A percentile compares a stretch with the other conserved stretches of the same genome.
Conservation (phyloP, 2,113 vertebrate species). For the Onychorhynchus coronatus region DNA sequence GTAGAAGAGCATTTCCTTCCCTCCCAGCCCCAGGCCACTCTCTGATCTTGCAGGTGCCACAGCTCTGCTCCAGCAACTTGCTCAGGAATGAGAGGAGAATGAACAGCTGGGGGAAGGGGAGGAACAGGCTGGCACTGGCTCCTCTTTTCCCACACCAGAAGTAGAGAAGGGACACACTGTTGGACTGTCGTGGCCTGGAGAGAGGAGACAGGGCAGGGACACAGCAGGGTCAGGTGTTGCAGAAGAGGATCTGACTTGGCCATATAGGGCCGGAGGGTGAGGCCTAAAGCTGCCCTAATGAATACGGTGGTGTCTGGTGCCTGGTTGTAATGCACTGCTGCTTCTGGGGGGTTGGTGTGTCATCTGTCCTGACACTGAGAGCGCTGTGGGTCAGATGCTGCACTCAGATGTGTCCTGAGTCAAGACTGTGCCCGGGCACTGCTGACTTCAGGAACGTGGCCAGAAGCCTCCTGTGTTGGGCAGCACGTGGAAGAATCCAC, state of each 20-base stretch:
- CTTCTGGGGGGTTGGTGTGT: not conserved
- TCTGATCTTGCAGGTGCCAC: not conserved
- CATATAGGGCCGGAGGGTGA: not conserved
- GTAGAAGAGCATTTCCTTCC: not conserved
- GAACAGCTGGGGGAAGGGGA: not conserved
- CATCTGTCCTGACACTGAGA: not conserved
- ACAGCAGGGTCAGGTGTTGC: not conserved
- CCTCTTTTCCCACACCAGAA: not conserved
- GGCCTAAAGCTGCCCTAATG: not conserved
- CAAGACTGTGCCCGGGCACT: not conserved
- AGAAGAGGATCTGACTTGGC: not conserved
- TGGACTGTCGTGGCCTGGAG: not conserved
- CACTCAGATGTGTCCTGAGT: not conserved
- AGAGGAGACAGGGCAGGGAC: not conserved
- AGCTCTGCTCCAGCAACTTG: not conserved
- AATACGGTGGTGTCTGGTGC: not conserved
- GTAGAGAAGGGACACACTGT: not conserved
- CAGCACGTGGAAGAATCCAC: not conserved
- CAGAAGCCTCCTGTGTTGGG: not conserved
- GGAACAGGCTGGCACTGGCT: not conserved
- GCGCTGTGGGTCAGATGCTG: fast-evolving
- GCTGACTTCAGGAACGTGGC: not conserved
- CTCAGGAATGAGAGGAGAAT: not conserved
- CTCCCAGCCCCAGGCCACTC: not conserved
- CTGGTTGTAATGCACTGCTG: not conserved